Percentiles rank a stretch among this genome's conserved stretches.
These are phyloP conservation scores for Sesamia nonagrioides DNA, from an alignment of 1,140 invertebrate species.

Conservation along the genomic window DNA sequence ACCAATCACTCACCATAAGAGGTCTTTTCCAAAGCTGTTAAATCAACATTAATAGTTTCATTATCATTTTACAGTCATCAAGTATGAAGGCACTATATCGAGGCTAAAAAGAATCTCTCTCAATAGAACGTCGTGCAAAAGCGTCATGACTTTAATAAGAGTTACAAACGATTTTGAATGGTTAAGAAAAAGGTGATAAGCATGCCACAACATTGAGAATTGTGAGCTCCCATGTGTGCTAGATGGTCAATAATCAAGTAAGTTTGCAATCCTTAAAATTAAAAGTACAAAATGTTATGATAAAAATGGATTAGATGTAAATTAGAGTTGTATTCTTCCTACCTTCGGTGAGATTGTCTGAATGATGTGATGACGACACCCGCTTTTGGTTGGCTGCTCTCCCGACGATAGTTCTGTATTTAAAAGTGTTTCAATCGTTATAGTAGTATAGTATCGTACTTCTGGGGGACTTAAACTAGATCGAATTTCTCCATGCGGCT, in stretches of 20 bases:
- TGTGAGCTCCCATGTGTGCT: constrained; percentile 62
- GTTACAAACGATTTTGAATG: constrained; percentile 54
- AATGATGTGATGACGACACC: constrained; percentile 98
- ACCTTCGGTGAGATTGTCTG: constrained; percentile 96
- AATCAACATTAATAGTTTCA: constrained; percentile 78
- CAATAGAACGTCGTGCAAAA: constrained; percentile 69
- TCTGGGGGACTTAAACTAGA: neutral
- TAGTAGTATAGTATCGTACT: too few species aligned
- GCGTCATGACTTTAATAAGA: constrained; percentile 59
- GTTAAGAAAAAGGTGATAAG: constrained; percentile 61
- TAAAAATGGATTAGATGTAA: neutral
- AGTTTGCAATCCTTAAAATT: constrained; percentile 12
- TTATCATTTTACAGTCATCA: constrained; percentile 53
- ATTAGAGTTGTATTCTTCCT: constrained; percentile 60
- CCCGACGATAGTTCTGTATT: constrained; percentile 84
- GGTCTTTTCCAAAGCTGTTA: constrained; percentile 88
- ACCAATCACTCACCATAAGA: constrained; percentile 84
- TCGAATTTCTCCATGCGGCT: too few species aligned
- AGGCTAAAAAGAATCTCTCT: constrained; percentile 18
- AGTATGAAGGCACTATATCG: constrained; percentile 44
- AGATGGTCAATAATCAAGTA: constrained; percentile 52
- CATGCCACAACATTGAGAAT: constrained; percentile 78
- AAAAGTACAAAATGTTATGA: constrained; percentile 8
- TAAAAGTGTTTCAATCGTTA: constrained; percentile 35
- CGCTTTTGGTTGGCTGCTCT: constrained; percentile 89